Evolutionary conservation across 1,140 invertebrate genomes (phyloP), one percentile per base, ranked within the genome.

Genomic region (Lucilia cuprina): DNA sequence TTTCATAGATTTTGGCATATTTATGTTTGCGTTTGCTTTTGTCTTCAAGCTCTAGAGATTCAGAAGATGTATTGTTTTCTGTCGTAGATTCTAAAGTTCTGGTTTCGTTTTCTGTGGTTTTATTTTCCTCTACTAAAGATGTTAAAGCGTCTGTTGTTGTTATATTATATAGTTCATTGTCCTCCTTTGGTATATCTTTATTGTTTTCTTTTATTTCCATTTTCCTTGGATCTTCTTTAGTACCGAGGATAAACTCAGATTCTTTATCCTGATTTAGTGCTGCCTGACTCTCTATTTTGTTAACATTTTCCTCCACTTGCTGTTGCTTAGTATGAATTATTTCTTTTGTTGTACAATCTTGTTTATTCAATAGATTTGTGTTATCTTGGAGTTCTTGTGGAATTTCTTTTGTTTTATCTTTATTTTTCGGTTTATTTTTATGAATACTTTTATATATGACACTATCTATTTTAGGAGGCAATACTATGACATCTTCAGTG

Each of bases 1-100:
- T 90, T 85, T 90, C 89, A 85, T 90, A 90, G 47, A 90, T 89
- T 5, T 86, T 86, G 5, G 89, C 86, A 75, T 90, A 89, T 83
- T 90, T 90, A 82, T 88, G 86, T 83, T 90, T 90, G 74, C 86
- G 86, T 82, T 89, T 88, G 13, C 86, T 84, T 7, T 89, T 86
- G 34, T 86, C 84, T 14, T 85, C 88, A 19, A 85, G 77, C 13
- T 70, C 65, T 70, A 25, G 19, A 70, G 65, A 25, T 21, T 70
- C 65, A 25, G 65, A 9, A 25, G n/a, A 21, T 21, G 17, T 17
- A 7, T 17, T 19, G 19, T 7, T 25, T 55, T 55, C 13, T 7
- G 7, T 41, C 2, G 41, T 10, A 8, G 41, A 8, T 41, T 41
- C 41, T 0, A 41, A 41, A 8, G 10, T 41, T 41, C 7, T 41